Percentiles rank a stretch among this genome's conserved stretches.
Evolutionary conservation across 2,797 vertebrate species (phyloP).

Genomic region (Brachyalestes nurse): DNA sequence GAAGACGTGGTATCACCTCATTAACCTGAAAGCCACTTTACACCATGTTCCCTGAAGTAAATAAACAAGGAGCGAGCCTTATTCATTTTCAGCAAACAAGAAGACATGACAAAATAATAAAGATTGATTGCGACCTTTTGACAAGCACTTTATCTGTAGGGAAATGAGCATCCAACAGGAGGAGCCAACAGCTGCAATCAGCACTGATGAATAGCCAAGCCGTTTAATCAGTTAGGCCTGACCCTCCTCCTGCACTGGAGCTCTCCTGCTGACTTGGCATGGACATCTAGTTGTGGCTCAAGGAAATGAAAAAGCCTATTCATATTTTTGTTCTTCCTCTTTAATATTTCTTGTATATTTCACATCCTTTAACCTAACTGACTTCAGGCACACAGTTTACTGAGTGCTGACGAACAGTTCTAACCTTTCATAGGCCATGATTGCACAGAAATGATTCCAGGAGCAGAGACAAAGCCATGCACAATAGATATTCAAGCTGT

Average conservation of each 20-base stretch:
- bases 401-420: neutral
- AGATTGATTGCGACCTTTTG: slow-evolving; percentile 81
- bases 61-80: slow-evolving; percentile 63
- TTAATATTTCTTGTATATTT: neutral
- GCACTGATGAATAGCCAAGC: slow-evolving; percentile 40
- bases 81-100: slow-evolving; percentile 69
- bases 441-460: neutral
- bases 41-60: slow-evolving; percentile 41
- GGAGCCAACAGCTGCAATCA: slow-evolving; percentile 65
- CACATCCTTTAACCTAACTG: too few relatives aligned
- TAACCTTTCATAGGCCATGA: neutral
- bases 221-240: slow-evolving; percentile 49
- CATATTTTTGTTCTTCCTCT: neutral
- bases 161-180: slow-evolving; percentile 60
- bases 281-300: neutral
- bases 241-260: slow-evolving; percentile 15
- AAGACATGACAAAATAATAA: slow-evolving; percentile 74
- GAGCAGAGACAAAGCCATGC: neutral
- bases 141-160: slow-evolving; percentile 69
- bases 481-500: neutral
- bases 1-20: slow-evolving; percentile 74
- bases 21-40: slow-evolving; percentile 71
- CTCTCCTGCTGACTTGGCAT: neutral
- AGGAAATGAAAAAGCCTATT: neutral
- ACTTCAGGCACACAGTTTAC: too few relatives aligned